Evolutionary conservation across 2,888 invertebrate genomes (phyloP).

Genomic region (Hirtodrosophila histrioides): DNA sequence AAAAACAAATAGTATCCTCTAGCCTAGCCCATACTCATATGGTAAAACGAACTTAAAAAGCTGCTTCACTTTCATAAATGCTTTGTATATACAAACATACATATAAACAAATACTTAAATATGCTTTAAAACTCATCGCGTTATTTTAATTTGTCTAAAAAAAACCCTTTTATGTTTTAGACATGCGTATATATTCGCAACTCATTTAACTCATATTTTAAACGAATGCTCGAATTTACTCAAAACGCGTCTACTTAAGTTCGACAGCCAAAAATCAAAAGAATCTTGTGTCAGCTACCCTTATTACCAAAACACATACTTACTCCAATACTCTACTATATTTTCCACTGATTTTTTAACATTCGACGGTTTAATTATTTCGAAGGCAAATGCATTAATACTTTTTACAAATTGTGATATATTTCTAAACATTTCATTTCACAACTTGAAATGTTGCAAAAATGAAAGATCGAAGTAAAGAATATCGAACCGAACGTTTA

Average conservation of each 20-base stretch:
- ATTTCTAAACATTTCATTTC: slow-evolving; percentile 81
- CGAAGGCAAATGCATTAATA: slow-evolving; percentile 66
- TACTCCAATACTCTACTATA: slow-evolving; percentile 2
- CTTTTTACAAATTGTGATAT: slow-evolving; percentile 82
- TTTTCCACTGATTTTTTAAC: slow-evolving; percentile 20
- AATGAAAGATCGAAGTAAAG: slow-evolving; percentile 39
- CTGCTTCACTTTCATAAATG: slow-evolving; percentile 60
- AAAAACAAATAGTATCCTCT: slow-evolving; percentile 29
- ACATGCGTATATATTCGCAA: slow-evolving; percentile 6
- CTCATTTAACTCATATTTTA: slow-evolving; percentile 15
- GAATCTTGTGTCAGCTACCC: slow-evolving; percentile 23
- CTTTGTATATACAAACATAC: slow-evolving; percentile 43
- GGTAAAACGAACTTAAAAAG: slow-evolving; percentile 33
- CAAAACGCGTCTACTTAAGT: slow-evolving; percentile 49
- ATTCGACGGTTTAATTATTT: slow-evolving; percentile 56
- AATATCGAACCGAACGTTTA: slow-evolving; percentile 57
- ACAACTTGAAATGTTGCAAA: slow-evolving; percentile 68
- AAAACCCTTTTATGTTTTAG: slow-evolving; percentile 12
- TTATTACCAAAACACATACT: slow-evolving; percentile 21
- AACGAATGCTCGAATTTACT: slow-evolving; percentile 63
- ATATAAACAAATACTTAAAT: slow-evolving; percentile 39
- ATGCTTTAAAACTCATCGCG: slow-evolving; percentile 51
- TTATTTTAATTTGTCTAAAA: slow-evolving; percentile 34
- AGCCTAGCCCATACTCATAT: slow-evolving; percentile 32
- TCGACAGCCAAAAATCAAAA: slow-evolving; percentile 68